Percentiles rank a stretch among this genome's conserved stretches.
Conservation (phyloP, 2,113 vertebrate species). For the Sylvilagus bachmani region DNA sequence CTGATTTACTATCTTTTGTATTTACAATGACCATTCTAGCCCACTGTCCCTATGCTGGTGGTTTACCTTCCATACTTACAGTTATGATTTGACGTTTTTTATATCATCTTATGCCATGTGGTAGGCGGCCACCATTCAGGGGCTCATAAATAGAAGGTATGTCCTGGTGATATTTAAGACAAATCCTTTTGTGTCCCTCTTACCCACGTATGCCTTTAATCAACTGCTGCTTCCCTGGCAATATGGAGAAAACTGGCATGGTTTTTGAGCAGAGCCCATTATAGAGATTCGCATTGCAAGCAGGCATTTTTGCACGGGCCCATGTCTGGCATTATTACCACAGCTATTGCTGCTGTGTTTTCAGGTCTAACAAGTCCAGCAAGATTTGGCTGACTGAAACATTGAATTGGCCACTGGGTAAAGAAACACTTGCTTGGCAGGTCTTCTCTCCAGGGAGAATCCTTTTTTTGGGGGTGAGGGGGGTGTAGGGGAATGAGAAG, state of each 20-base stretch:
- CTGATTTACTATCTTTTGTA: neutral
- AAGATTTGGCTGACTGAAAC: constrained; percentile 29
- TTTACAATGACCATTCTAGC: constrained; percentile 3
- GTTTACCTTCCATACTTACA: constrained; percentile 9
- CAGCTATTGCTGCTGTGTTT: constrained; percentile 42
- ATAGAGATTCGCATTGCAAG: constrained; percentile 5
- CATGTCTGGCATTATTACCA: constrained; percentile 17
- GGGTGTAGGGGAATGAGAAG: too few relatives aligned
- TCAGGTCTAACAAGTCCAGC: constrained; percentile 65
- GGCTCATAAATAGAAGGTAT: constrained; percentile 23
- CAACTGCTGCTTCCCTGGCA: constrained; percentile 1
- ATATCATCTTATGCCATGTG: neutral
- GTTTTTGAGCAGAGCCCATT: constrained; percentile 44
- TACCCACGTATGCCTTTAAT: constrained; percentile 45
- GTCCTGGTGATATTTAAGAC: neutral
- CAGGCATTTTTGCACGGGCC: neutral
- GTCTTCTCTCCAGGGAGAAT: neutral
- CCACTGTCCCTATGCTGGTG: neutral
- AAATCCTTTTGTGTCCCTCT: constrained; percentile 5
- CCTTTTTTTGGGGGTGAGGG: neutral
- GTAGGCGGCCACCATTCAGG: constrained; percentile 1
- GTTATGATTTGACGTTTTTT: constrained; percentile 29
- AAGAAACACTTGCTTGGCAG: constrained; percentile 52
- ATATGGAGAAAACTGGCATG: neutral
- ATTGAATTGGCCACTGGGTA: constrained; percentile 16